Base-by-base conservation (phyloP, 2,113 vertebrate genomes). In the Oxyura jamaicensis region DNA sequence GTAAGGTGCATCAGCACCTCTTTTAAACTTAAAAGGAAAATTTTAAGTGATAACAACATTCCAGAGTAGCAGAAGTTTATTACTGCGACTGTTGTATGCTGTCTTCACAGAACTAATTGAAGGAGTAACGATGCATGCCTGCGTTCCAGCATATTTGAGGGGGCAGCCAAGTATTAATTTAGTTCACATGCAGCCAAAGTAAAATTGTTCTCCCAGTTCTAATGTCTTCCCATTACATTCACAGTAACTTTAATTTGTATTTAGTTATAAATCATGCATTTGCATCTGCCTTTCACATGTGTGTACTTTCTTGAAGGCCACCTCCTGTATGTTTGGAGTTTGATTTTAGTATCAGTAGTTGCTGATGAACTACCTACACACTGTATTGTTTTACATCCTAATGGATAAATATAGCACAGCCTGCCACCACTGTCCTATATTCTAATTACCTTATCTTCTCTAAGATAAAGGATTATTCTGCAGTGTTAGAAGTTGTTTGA, bases 101-200 rank as follows among this genome's bases (percentile, higher is more conserved):
- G 76, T 59, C 77, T 86, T 93, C 88, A 56, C 69, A 86, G 65
- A 78, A 72, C 69, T 95, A 68, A 86, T 88, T 91, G 92, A 91
- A 93, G 86, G 86, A 97, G 86, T 92, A 93, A 95, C 65, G 62
- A 84, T 48, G 83, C 48, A 2, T 39, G 53, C 48, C 42, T 84
- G 66, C 93, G 66, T 91, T 95, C 73, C 89, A 91, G 56, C 52
- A 92, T 56, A 86, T 95, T 81, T 84, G 77, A 95, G 44, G 74
- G 83, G 62, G 60, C 83, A 96, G 94, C 91, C 94, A 96, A 95
- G 60, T 91, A 93, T 63, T 96, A 93, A 95, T 96, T 75, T 59
- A 86, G 42, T 93, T 95, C 95, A 95, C 92, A 86, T 96, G 96
- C 79, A 86, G 69, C 31, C 56, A 72, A 56, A 78, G 42, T 81